Evolutionary conservation across 2,113 vertebrate species (phyloP), one percentile per base, ranked within the genome.

Genomic region (Cyanoderma ruficeps): DNA sequence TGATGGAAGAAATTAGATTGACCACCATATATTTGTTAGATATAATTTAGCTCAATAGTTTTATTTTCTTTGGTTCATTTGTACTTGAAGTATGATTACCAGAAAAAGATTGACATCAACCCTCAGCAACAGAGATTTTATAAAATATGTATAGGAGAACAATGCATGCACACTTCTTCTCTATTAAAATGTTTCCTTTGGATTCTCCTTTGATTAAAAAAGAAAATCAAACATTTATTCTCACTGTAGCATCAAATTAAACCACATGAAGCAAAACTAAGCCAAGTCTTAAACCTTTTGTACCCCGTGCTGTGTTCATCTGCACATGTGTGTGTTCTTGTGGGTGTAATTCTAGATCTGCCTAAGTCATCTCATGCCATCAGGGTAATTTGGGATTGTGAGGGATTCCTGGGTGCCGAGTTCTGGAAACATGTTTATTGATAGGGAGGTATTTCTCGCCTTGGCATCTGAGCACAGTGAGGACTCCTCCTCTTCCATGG

Each of bases 401-500:
- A 95, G 61, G 30, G 59, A 96, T 92, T 89, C 76, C 83, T 74
- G 52, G 13, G 20, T 19, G 47, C 59, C 1, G 19, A 41, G 60
- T 39, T 89, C 64, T 68, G 52, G 76, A 87, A 84, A 33, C 3
- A 4, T 50, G 25, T 50, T 89, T 76, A 67, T 67, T 39, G 67
- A 59, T 25, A 77, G 64, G 56, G 68, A 90, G 39, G 30, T 63
- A 93, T 86, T 96, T 93, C 64, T 93, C 13, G 0, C 64, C 59
- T 83, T 35, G 55, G 50, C 50, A 87, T 70, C 70, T 67, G 83
- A 81, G 39, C 55, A 31, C 50, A 41, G 39, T 8, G 15, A 77
- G 39, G 55, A 44, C 35, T 15, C n/a, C 24, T 77, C 0, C 0
- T 22, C 35, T 70, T 74, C 52, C 76, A 16, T 0, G 4, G 23